phyloP scores from a whole-genome alignment of 2,888 invertebrate species.

The Ormyrus labotus region DNA sequence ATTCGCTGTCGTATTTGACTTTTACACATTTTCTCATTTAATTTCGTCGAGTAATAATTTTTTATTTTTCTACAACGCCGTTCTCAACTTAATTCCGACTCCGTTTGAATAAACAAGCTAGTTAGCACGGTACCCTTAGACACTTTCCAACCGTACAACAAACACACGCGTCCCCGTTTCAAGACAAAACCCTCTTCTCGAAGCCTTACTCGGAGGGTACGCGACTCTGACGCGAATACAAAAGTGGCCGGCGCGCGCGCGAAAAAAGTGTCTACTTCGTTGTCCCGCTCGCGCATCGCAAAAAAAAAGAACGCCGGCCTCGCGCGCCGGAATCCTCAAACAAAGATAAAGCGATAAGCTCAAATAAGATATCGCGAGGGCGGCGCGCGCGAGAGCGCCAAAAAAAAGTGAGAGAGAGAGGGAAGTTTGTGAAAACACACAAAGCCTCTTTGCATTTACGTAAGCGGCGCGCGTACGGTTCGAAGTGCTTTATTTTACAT shows the following conservation, averaged over 20 bases:
- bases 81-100: too few species aligned
- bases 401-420: neutral
- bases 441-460: constrained; percentile 56
- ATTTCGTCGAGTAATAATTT: too few species aligned
- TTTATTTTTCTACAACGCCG: too few species aligned
- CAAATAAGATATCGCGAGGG: constrained; percentile 53
- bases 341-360: constrained; percentile 53
- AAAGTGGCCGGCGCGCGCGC: constrained; percentile 31
- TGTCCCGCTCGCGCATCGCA: neutral
- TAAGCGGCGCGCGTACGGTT: constrained; percentile 54
- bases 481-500: constrained; percentile 58
- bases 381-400: neutral
- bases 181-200: neutral
- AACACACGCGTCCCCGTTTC: too few species aligned
- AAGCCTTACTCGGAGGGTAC: neutral
- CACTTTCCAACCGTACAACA: too few species aligned
- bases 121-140: too few species aligned
- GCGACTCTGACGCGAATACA: constrained; percentile 41
- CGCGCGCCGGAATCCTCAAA: constrained; percentile 15
- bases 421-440: constrained; percentile 53
- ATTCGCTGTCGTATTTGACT: too few species aligned
- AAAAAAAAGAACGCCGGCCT: neutral
- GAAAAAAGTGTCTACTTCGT: constrained; percentile 15
- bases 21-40: too few species aligned
- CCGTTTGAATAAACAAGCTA: too few species aligned